phyloP scores from a whole-genome alignment of 1,140 invertebrate genomes.

The Lanistes nyassanus region DNA sequence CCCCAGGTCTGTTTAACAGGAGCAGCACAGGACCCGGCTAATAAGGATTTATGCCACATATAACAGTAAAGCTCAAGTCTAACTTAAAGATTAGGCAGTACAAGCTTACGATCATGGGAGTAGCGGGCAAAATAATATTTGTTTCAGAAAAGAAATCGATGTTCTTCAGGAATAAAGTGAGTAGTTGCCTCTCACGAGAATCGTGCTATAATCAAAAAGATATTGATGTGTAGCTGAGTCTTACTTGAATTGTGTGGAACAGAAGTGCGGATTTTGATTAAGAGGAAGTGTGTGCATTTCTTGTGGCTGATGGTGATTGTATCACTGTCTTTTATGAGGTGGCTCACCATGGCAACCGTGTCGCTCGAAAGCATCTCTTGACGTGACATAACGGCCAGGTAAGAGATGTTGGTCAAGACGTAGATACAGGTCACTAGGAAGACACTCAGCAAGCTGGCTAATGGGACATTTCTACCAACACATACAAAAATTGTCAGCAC shows the following conservation, averaged over 20 bases:
- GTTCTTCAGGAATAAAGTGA: too few relatives aligned
- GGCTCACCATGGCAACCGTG: conserved; percentile 87
- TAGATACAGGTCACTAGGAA: conserved; percentile 68
- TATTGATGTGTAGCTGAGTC: not conserved
- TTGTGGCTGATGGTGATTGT: not conserved
- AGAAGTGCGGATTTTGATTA: not conserved
- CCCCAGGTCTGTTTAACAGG: conserved; percentile 49
- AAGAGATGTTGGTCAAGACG: conserved; percentile 69
- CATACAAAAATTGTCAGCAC: not conserved
- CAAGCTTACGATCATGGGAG: too few relatives aligned
- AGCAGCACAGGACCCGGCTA: too few relatives aligned
- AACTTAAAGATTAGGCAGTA: too few relatives aligned
- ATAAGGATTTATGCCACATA: too few relatives aligned
- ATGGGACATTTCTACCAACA: conserved; percentile 66
- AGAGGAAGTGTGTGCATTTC: not conserved
- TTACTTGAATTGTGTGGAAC: too few relatives aligned
- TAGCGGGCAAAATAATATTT: too few relatives aligned
- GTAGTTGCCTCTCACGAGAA: not conserved
- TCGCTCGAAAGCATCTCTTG: conserved; percentile 73
- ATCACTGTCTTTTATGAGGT: not conserved
- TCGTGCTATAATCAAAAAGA: not conserved
- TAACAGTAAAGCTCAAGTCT: too few relatives aligned
- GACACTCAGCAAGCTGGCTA: conserved; percentile 67
- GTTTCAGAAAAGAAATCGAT: too few relatives aligned
- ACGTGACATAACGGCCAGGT: conserved; percentile 67